These are phyloP conservation scores for Dolichotis patagonum DNA, from an alignment of 2,113 vertebrate species.

Conservation along the genomic window DNA sequence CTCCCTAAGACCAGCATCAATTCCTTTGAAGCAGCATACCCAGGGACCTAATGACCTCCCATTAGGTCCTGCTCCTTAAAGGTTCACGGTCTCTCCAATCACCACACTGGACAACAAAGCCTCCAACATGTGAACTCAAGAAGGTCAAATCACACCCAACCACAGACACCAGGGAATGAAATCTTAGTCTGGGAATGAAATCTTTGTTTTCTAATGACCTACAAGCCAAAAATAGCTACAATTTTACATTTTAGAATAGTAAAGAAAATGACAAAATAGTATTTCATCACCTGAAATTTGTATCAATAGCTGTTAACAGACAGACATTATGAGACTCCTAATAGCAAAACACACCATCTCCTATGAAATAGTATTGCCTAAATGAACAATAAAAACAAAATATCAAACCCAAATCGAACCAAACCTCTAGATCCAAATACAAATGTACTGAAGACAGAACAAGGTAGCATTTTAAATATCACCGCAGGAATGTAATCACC, in stretches of 20 bases:
- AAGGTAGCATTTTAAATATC: neutral
- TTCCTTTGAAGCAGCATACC: neutral
- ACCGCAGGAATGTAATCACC: neutral
- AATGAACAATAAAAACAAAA: neutral
- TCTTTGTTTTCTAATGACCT: neutral
- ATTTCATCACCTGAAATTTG: neutral
- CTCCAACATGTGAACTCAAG: neutral
- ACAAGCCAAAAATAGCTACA: neutral
- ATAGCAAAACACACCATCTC: neutral
- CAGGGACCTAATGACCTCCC: neutral
- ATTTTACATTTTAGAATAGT: neutral
- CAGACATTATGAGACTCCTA: neutral
- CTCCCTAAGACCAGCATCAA: neutral
- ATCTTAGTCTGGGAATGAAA: neutral
- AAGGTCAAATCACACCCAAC: neutral
- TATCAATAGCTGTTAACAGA: neutral
- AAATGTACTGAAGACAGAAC: neutral
- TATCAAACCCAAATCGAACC: neutral
- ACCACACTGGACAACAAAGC: neutral
- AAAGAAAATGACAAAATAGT: neutral
- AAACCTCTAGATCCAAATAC: neutral
- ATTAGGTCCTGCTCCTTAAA: neutral
- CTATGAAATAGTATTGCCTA: neutral
- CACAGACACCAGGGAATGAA: neutral
- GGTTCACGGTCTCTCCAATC: neutral